phyloP scores from a whole-genome alignment of 2,888 invertebrate genomes.

The Zhuqinia jingwanae region DNA sequence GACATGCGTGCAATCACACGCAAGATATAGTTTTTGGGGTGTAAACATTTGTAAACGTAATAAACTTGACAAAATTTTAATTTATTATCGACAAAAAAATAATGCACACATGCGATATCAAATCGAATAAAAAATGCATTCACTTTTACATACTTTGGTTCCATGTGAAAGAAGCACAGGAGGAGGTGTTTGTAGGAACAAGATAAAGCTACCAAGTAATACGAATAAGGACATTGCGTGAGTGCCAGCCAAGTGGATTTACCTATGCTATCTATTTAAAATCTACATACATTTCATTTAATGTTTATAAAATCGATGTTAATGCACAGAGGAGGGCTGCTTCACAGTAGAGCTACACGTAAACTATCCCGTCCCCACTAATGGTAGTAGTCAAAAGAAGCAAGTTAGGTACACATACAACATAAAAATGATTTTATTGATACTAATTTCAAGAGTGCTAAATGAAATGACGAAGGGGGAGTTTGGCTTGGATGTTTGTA shows the following conservation, averaged over 20 bases:
- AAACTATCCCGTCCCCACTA: no score
- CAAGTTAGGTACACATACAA: no score
- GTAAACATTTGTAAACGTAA: neutral
- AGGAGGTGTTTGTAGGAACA: neutral
- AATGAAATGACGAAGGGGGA: neutral
- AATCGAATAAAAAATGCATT: neutral
- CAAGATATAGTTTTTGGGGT: no score
- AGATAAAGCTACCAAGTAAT: neutral
- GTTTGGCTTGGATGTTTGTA: neutral
- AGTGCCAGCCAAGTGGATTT: slow-evolving; percentile 25
- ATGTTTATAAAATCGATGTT: slow-evolving; percentile 6
- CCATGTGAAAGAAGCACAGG: neutral
- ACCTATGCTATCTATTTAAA: slow-evolving; percentile 33
- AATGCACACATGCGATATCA: neutral
- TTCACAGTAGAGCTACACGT: neutral
- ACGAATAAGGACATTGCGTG: slow-evolving; percentile 19
- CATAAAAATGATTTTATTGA: no score
- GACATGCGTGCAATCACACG: no score
- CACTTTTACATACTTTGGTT: slow-evolving; percentile 22
- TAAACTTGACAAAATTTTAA: no score
- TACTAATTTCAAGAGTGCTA: neutral
- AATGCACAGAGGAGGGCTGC: neutral
- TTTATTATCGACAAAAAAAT: slow-evolving; percentile 30
- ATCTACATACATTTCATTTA: slow-evolving; percentile 16
- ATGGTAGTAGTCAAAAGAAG: neutral